Evolutionary conservation across 2,113 vertebrate species (phyloP), one percentile per base, ranked within the genome.

Genomic region (Neodon shergylaensis): DNA sequence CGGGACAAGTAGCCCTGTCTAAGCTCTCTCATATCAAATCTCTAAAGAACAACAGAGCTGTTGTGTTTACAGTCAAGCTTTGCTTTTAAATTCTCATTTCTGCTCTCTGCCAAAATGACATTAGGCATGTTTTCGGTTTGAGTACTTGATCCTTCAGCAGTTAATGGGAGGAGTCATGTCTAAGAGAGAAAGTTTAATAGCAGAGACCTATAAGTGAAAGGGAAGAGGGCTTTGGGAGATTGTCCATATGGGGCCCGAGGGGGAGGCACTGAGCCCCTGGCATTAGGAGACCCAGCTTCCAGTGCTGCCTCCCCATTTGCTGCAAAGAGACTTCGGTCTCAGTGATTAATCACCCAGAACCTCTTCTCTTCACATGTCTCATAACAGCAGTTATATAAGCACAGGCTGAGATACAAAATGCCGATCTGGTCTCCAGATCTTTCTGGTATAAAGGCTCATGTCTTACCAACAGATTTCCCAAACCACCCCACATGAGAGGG

Each of bases 171-270:
- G 92, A 22, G 9, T 16, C 14, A 1, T 3, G 7, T 6, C 52
- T 52, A 87, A 42, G 12, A 52, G 49, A 52, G 19, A 61, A 44
- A 49, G 1, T 5, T 33, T 44, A 54, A 70, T 19, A 7, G 14
- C 44, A 26, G 54, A 91, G 66, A 68, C 17, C n/a, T 24, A 14
- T 74, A 47, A 36, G 14, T 7, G 7, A 7, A 33, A n/a, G 11
- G 5, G 7, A 7, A 14, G 14, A 21, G 7, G 2, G 10, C 4
- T 21, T 12, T 49, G 28, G 1, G 1, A 10, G 7, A 72, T n/a
- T 2, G 0, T 44, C 61, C 70, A n/a, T 2, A 1, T 26, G 22
- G 65, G 61, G 33, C 4, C 1, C 22, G 16, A 24, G 1, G 2
- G 1, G 24, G 42, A 24, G 36, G 33, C 31, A 17, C 1, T 24